Evolutionary conservation across 2,113 vertebrate genomes (phyloP).

Genomic region (Phalacrocorax carbo): DNA sequence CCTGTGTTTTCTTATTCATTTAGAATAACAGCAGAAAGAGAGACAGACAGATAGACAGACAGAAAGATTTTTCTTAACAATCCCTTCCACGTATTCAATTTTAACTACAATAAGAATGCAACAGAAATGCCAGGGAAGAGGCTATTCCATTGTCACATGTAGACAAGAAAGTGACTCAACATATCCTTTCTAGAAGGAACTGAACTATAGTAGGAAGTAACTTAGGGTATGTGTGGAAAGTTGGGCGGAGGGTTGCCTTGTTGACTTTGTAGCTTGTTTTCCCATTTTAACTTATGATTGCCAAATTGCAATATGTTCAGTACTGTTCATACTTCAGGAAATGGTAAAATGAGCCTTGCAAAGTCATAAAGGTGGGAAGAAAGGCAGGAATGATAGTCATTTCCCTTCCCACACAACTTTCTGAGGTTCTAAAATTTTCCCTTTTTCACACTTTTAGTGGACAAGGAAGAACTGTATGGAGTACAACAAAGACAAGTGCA

Average conservation of each 20-base stretch:
- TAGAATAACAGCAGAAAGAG: neutral
- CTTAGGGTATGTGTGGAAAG: neutral
- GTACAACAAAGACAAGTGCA: neutral
- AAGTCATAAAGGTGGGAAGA: neutral
- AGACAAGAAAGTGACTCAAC: neutral
- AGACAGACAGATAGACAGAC: neutral
- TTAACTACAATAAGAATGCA: neutral
- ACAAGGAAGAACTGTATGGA: neutral
- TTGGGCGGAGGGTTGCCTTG: neutral
- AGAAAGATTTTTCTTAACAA: neutral
- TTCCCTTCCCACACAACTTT: neutral
- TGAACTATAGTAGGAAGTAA: neutral
- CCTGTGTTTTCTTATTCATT: neutral
- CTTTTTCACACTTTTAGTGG: neutral
- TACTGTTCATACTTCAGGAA: neutral
- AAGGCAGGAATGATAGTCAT: neutral
- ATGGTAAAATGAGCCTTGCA: neutral
- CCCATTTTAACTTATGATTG: neutral
- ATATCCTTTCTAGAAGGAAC: neutral
- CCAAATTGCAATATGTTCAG: neutral
- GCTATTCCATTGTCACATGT: neutral
- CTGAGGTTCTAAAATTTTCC: neutral
- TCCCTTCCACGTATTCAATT: neutral
- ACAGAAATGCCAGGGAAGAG: neutral
- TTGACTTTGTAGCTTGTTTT: neutral